Base-by-base conservation (phyloP, 2,797 vertebrate genomes). In the Lithobates pipiens region DNA sequence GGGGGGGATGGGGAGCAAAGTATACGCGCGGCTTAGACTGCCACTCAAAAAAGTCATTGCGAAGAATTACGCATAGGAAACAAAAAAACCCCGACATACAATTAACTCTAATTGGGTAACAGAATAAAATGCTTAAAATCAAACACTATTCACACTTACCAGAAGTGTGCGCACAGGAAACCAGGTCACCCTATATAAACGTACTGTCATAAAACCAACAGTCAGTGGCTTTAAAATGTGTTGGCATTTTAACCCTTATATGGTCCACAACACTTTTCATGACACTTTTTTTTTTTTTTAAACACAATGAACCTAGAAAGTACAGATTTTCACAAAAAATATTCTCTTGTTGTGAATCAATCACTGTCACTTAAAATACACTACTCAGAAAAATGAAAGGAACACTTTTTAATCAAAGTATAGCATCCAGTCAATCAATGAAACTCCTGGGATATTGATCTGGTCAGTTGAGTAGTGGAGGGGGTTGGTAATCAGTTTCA, bases 91-190 rank as follows among this genome's bases (percentile, higher is more conserved):
- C 80, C 25, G 42, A 29, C 16, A 54, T 74, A 50, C 68, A 82
- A 86, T 82, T 82, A 29, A 77, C 69, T 25, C 71, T 76, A 86
- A 77, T 77, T 76, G 46, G 63, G 79, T 16, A 74, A 71, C 39
- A 73, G 63, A 68, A 81, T 15, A 29, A 11, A 5, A 39, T 16
- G 23, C 21, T 18, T 44, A 46, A 71, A 80, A 71, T 67, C 39
- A 83, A 68, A 69, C 39, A 57, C 57, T 77, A 44, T 76, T 83
- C 80, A 67, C 36, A 68, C 25, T 5, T 23, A 23, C 23, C 50
- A 16, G 73, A 75, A 29, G 3, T 25, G 32, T 13, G 70, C n/a
- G 16, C n/a, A 16, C 71, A 82, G 72, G 36, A 83, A 67, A 25
- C 72, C 80, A 29, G 36, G 10, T 29, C 80, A 75, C 65, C 54